phyloP scores from a whole-genome alignment of 1,140 invertebrate genomes.

The Panagrolaimus sp. region DNA sequence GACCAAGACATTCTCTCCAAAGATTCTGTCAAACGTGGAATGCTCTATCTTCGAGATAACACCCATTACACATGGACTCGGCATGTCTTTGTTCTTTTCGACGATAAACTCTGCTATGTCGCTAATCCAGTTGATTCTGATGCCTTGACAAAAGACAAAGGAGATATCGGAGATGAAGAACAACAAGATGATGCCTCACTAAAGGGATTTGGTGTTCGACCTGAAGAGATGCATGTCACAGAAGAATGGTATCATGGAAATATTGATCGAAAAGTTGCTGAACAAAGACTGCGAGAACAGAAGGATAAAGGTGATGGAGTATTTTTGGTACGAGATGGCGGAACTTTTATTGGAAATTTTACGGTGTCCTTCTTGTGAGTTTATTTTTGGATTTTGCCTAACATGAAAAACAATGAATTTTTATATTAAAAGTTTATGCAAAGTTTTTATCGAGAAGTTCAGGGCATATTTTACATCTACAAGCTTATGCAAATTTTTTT shows the following conservation, averaged over 20 bases:
- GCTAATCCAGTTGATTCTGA: constrained; percentile 32
- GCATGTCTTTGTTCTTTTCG: constrained; percentile 54
- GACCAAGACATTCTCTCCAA: constrained; percentile 42
- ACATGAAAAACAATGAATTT: not conserved
- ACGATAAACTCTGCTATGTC: constrained; percentile 49
- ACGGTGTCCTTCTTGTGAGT: constrained; percentile 55
- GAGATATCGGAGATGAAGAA: constrained; percentile 49
- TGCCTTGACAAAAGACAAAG: not conserved
- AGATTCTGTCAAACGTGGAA: constrained; percentile 39
- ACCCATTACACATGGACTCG: constrained; percentile 27
- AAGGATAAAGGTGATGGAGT: constrained; percentile 47
- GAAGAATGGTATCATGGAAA: constrained; percentile 58
- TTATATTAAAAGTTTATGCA: not conserved
- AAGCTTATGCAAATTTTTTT: not conserved
- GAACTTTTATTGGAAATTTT: constrained; percentile 56
- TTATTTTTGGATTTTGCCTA: not conserved
- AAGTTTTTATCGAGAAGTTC: constrained; percentile 19
- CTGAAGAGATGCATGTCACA: constrained; percentile 56
- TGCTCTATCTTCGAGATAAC: constrained; percentile 27
- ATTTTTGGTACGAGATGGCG: constrained; percentile 54
- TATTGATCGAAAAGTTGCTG: constrained; percentile 48
- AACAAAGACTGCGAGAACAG: constrained; percentile 44
- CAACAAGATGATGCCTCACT: not conserved
- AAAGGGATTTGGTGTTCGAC: constrained; percentile 45
- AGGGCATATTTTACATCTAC: constrained; percentile 25